Evolutionary conservation across 2,113 vertebrate species (phyloP).

Genomic region (Sinocyclocheilus rhinocerous): DNA sequence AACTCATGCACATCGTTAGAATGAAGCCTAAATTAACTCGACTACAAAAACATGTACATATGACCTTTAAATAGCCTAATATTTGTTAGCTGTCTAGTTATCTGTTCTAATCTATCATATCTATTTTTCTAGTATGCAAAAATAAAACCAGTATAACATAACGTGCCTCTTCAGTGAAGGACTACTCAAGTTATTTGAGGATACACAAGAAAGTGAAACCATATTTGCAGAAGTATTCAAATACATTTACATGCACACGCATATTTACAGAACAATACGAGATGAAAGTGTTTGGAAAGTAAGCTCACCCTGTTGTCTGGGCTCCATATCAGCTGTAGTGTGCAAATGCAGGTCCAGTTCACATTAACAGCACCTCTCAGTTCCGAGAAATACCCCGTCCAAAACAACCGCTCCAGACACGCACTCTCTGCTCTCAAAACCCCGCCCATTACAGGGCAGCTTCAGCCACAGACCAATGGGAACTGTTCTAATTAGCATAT

Average conservation of each 20-base stretch:
- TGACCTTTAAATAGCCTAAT: neutral
- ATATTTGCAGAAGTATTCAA: constrained; percentile 6
- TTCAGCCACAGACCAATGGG: neutral
- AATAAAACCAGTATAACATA: neutral
- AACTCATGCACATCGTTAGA: constrained; percentile 4
- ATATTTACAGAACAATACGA: too few species aligned
- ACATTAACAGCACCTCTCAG: neutral
- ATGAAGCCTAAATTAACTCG: constrained; percentile 8
- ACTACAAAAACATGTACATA: neutral
- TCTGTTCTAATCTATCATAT: neutral
- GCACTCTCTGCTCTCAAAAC: neutral
- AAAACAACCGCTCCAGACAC: neutral
- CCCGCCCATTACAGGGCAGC: neutral
- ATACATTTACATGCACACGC: neutral
- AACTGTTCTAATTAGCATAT: neutral
- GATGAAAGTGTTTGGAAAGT: neutral
- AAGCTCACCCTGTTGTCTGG: constrained; percentile 73
- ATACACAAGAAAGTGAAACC: constrained; percentile 16
- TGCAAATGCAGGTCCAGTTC: constrained; percentile 44
- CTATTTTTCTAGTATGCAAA: neutral
- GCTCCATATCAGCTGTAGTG: constrained; percentile 68
- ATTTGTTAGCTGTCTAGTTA: neutral
- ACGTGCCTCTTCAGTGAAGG: neutral
- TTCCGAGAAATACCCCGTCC: constrained; percentile 14
- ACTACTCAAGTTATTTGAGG: neutral